Conservation (phyloP, 2,113 vertebrate genomes). For the Budorcas taxicolor region DNA sequence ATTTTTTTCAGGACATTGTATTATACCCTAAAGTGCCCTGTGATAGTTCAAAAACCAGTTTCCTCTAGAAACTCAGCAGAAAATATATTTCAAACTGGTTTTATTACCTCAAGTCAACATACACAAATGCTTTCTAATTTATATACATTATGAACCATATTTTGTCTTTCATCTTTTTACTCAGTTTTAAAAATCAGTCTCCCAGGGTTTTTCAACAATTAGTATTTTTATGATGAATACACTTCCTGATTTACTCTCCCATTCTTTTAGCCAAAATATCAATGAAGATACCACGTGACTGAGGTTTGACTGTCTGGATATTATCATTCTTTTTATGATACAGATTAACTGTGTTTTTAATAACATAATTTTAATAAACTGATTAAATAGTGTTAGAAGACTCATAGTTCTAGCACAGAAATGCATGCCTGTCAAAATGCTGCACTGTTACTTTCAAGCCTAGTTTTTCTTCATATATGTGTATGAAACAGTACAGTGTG, state of each 20-base stretch:
- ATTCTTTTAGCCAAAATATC: background rate
- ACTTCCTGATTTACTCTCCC: background rate
- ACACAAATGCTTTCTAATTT: background rate
- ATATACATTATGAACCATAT: slow-evolving; percentile 29
- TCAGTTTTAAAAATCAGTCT: slow-evolving; percentile 15
- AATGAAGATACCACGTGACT: background rate
- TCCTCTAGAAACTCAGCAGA: background rate
- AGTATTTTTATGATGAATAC: slow-evolving; percentile 1
- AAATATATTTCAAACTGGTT: background rate
- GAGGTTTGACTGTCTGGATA: background rate
- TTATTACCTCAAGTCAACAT: background rate
- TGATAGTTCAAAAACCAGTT: background rate
- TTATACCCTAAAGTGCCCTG: background rate
- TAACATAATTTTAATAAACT: background rate
- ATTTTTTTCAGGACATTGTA: background rate
- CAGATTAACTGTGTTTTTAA: background rate
- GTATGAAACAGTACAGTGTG: background rate
- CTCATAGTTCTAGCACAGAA: background rate
- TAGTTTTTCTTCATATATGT: background rate
- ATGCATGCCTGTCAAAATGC: background rate
- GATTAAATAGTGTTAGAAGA: background rate
- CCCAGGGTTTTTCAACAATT: background rate
- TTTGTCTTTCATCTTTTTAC: slow-evolving; percentile 27
- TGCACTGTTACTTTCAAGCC: background rate
- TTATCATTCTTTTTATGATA: background rate